Evolutionary conservation across 1,140 invertebrate genomes (phyloP), one percentile per base, ranked within the genome.

Genomic region (Aphis craccivora): DNA sequence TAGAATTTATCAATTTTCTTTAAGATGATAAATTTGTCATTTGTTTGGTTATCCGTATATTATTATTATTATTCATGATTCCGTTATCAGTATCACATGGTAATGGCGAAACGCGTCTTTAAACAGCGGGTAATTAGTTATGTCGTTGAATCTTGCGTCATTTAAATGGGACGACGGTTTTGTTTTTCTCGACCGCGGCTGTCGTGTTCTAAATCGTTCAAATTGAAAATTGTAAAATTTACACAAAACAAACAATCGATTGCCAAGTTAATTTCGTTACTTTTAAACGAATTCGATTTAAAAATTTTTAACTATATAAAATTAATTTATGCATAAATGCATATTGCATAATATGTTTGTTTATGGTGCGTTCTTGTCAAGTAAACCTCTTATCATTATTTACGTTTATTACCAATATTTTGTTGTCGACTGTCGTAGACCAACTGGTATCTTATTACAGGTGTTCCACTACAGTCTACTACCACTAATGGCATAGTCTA

Each of bases 41-140:
- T 90, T 90, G 89, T 90, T 90, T 90, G 89, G 89, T 90, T 90
- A 90, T 55, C 89, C 84, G 14, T 86, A n/a, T n/a, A 67, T 67
- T 67, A 67, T 67, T 67, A 67, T 67, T 67, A 67, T 67, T 67
- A 67, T 67, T 67, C 60, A 67, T 14, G 60, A 67, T 43, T 45
- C 84, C 11, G 89, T 90, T 90, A 90, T 90, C 89, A 90, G 9
- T 67, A 60, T 40, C 37, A 40, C n/a, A 22, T 30, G 20, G n/a
- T 25, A 53, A 90, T 90, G 89, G 89, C 55, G 89, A 90, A 55
- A 60, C 23, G 53, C 89, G 88, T 55, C 51, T 37, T 18, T 30
- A 67, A 55, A 67, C 60, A 18, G 60, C 30, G 60, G 60, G 60
- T 67, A 67, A 67, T 67, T 67, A 67, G 60, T 67, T 11, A 60